These are phyloP conservation scores for Caenorhabditis sulstoni DNA, from an alignment of 2,888 invertebrate genomes.

Conservation along the genomic window DNA sequence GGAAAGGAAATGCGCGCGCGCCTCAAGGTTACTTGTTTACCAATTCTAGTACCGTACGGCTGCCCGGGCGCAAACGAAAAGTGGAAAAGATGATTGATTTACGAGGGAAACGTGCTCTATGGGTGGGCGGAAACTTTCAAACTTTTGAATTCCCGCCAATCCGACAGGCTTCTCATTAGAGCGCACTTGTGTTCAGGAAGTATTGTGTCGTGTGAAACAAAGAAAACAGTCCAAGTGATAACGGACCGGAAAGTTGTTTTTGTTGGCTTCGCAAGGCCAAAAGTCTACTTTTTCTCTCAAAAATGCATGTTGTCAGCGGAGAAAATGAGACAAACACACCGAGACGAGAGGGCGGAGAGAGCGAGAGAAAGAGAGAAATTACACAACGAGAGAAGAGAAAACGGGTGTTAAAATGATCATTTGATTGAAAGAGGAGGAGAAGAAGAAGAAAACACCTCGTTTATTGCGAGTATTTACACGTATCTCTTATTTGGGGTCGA, in stretches of 20 bases:
- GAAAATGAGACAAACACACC: slow-evolving; percentile 12
- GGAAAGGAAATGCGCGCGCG: slow-evolving; percentile 4
- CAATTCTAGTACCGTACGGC: slow-evolving; percentile 4
- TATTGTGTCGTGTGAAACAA: no score
- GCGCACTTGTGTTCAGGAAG: no score
- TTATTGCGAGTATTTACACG: not conserved
- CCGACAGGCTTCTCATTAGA: no score
- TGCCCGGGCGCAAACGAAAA: not conserved
- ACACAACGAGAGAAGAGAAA: slow-evolving; percentile 2
- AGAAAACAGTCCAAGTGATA: no score
- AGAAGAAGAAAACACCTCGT: not conserved
- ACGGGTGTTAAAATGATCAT: slow-evolving; percentile 42
- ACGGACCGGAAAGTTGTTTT: no score
- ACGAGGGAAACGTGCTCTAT: not conserved
- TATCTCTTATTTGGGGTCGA: no score
- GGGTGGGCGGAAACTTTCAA: no score
- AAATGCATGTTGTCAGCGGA: no score
- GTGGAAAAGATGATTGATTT: not conserved
- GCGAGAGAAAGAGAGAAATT: not conserved
- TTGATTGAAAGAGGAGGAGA: slow-evolving; percentile 12
- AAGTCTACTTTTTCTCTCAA: no score
- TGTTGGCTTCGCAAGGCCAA: no score
- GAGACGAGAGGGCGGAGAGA: not conserved
- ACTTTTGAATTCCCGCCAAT: no score
- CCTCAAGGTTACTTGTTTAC: slow-evolving; percentile 55